Conservation (phyloP, 2,113 vertebrate genomes). For the Isurus oxyrinchus region DNA sequence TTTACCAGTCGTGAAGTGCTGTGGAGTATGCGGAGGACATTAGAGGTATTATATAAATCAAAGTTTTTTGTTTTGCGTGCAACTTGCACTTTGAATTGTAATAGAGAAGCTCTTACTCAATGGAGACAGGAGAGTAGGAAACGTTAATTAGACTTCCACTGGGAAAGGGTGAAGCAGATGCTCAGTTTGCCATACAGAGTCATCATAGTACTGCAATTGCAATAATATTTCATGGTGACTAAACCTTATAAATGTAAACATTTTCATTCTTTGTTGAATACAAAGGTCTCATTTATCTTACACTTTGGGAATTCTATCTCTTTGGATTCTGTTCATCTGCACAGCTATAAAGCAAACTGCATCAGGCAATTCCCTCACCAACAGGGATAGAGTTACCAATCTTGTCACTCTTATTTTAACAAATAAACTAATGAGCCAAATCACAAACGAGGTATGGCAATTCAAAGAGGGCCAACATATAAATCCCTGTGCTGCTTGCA, state of each 20-base stretch:
- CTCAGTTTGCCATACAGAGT: neutral
- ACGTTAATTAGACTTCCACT: neutral
- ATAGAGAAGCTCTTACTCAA: neutral
- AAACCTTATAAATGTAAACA: neutral
- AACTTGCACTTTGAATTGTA: neutral
- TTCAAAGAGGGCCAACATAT: neutral
- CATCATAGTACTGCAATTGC: neutral
- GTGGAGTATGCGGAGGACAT: neutral
- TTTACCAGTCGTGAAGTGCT: neutral
- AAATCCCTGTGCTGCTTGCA: neutral
- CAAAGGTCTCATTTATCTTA: neutral
- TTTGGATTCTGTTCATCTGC: neutral
- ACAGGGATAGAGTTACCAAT: neutral
- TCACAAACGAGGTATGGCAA: neutral
- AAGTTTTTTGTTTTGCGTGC: neutral
- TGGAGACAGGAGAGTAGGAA: neutral
- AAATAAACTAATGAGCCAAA: slow-evolving; percentile 5
- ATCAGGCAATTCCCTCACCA: neutral
- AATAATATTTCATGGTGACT: neutral
- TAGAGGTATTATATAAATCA: neutral
- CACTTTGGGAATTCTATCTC: neutral
- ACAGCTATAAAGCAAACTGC: neutral
- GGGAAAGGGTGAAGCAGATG: neutral
- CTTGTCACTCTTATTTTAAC: slow-evolving; percentile 7
- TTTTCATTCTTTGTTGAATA: neutral